Base-by-base conservation (phyloP, 2,888 invertebrate genomes). In the Falcaria lacertinaria region DNA sequence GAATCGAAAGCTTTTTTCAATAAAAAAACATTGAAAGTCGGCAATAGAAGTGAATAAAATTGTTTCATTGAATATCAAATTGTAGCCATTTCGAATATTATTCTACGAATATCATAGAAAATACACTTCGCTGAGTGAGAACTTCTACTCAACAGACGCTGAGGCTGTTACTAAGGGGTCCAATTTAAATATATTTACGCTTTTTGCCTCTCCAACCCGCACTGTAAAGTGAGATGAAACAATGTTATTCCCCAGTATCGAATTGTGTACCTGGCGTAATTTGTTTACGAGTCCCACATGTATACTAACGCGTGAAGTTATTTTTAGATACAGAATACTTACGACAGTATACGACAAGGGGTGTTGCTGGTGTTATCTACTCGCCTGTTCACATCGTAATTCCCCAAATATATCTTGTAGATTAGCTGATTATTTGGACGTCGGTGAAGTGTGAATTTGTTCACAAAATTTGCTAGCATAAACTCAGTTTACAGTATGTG, bases 121-220 rank as follows among this genome's bases (percentile, higher is more conserved):
- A 38, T 43, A 39, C 39, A 43, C 41, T 47, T 40, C 32, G 45
- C 52, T 52, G 56, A 62, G 54, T 45, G 45, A 40, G 46, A 53
- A 33, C 35, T 35, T 13, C 43, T 43, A 41, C 39, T 45, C 34
- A 41, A 11, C 15, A 22, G 15, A 15, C 17, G 36, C 47, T 50
- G 44, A 45, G 41, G 50, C 45, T 42, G 47, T 58, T 58, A 57
- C 50, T 54, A 55, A 59, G 51, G 45, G 22, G 47, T 50, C 43
- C 50, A 50, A 60, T 60, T 62, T 46, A 41, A 54, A 56, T 43
- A 39, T 48, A 51, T 52, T 49, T 50, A 36, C 38, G 35, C 11
- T 43, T 44, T 45, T 14, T 22, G 15, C 37, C 11, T 22, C 11
- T 15, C 16, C n/a, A n/a, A n/a, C n/a, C n/a, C 15, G 37, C 22